Conservation (phyloP, 2,797 vertebrate species). For the Neosilurus hyrtlii region DNA sequence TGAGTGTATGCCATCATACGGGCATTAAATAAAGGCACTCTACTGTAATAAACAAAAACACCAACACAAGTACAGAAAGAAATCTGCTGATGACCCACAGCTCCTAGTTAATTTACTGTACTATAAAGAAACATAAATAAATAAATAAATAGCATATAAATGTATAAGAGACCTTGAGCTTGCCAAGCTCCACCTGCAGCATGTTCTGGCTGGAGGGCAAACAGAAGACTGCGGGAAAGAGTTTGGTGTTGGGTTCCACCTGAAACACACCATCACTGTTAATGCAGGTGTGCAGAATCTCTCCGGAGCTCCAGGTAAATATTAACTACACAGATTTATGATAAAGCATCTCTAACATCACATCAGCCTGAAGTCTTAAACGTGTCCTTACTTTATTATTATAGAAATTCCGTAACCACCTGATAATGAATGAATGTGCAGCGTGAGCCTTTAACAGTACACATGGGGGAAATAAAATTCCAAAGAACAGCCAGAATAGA, state of each 20-base stretch:
- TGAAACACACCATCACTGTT: constrained; percentile 57
- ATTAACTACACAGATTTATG: background rate
- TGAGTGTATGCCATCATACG: no score
- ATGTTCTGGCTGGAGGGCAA: constrained; percentile 88
- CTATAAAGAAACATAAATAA: background rate
- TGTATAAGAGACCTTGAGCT: constrained; percentile 79
- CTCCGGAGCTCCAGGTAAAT: background rate
- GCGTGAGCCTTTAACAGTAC: background rate
- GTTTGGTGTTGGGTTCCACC: constrained; percentile 93
- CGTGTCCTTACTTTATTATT: background rate
- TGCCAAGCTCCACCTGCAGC: constrained; percentile 88
- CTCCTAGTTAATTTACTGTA: no score
- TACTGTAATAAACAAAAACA: background rate
- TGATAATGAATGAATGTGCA: background rate
- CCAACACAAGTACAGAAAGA: background rate
- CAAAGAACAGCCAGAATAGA: background rate
- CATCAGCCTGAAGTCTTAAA: background rate
- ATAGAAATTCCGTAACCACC: background rate
- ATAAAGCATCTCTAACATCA: background rate
- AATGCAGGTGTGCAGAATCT: background rate
- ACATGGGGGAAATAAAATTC: background rate
- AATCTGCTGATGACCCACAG: background rate
- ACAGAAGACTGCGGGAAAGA: constrained; percentile 88
- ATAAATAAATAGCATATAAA: background rate
- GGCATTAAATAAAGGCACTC: no score